A percentile compares a stretch with the other conserved stretches of the same genome.
phyloP scores from a whole-genome alignment of 2,113 vertebrate genomes.

The Eulemur rufifrons region DNA sequence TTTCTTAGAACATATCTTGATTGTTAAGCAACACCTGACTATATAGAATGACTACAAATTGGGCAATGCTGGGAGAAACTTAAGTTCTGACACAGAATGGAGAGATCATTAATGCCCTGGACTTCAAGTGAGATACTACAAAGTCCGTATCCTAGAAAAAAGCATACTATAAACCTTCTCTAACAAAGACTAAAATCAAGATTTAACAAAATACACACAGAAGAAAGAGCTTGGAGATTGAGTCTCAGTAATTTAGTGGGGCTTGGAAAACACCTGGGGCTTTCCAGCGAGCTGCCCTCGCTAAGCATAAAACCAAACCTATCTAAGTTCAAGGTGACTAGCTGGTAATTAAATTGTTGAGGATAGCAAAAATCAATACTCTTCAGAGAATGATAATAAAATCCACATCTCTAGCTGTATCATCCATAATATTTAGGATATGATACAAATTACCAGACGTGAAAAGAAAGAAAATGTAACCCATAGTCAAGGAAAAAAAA shows the following conservation, averaged over 20 bases:
- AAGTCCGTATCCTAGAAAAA: neutral
- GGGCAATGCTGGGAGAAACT: neutral
- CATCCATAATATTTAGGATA: neutral
- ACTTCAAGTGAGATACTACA: neutral
- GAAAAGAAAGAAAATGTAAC: neutral
- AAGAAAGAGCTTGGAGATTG: neutral
- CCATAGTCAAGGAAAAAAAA: neutral
- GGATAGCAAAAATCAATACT: neutral
- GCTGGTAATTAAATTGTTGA: neutral
- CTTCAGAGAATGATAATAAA: neutral
- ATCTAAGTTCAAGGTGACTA: neutral
- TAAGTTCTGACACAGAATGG: neutral
- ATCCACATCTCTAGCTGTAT: neutral
- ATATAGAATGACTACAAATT: neutral
- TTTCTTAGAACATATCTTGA: neutral
- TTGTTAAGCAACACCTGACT: neutral
- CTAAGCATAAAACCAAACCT: neutral
- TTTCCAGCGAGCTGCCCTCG: neutral
- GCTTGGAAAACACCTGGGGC: neutral
- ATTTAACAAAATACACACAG: neutral
- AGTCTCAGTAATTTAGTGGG: neutral
- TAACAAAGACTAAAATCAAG: conserved; percentile 4
- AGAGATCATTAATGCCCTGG: neutral
- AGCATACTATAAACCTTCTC: neutral
- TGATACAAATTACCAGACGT: neutral